Base-by-base conservation (phyloP, 2,113 vertebrate species). In the Odocoileus virginianus region DNA sequence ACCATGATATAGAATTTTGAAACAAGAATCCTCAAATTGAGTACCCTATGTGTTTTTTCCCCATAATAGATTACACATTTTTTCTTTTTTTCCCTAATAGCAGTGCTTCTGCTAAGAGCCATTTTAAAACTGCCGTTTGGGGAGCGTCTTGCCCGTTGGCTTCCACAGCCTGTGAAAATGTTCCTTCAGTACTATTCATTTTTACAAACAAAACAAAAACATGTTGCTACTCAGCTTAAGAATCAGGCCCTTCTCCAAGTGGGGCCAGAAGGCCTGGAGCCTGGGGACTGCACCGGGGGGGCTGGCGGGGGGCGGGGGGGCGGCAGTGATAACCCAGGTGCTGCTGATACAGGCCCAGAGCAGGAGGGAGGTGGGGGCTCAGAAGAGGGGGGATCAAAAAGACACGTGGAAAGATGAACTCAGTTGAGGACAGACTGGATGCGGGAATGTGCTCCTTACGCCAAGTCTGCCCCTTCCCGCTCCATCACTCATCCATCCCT, bases 231-330 rank as follows among this genome's bases (percentile, higher is more conserved):
- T 67, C n/a, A 1, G 16, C n/a, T 74, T 36, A 43, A 30, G 50
- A 54, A 55, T 27, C 47, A 55, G 87, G 58, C 21, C 30, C 7
- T 50, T 47, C 19, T 87, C 60, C 45, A 50, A 87, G 8, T 21
- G 21, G 2, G 64, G 64, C 64, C 4, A 2, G 67, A 57, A 52
- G 27, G 27, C 50, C 50, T 23, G 67, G 67, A 89, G 27, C 17
- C 87, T 57, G 52, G n/a, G 16, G 87, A 28, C 16, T 43, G 36
- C 17, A 30, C 15, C 33, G 17, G 19, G 17, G 17, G 28, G 30
- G 10, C 0, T 0, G 47, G 30, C 8, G 19, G 3, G 23, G 8
- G 21, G 33, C 1, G 3, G 23, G 8, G 21, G 33, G 6, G 45
- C 1, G 45, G 57, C 11, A 2, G 27, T n/a, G 25, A 14, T 9